Base-by-base conservation (phyloP, 2,888 invertebrate species). In the Clostera curtula region DNA sequence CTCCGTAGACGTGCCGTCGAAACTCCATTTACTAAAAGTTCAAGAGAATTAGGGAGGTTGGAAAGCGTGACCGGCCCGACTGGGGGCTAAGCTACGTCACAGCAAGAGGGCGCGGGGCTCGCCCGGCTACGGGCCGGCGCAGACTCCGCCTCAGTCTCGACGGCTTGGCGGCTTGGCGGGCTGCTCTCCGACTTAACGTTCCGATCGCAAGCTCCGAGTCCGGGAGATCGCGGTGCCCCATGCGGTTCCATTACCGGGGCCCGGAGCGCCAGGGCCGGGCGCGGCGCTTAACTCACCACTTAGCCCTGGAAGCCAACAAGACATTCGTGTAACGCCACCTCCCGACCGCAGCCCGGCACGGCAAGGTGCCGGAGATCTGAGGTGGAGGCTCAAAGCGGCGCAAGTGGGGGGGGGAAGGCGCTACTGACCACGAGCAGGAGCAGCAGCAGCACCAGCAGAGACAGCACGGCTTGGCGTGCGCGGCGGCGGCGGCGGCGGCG, bases 401-500 rank as follows among this genome's bases (percentile, higher is more conserved):
- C 12, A 13, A 4, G 19, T 8, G 10, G 6, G 1, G 13, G 24
- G 24, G 24, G 10, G 20, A 24, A 16, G 10, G 15, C 11, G 16
- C 16, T 19, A 64, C 68, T 64, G 48, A 87, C 87, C 87, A 88
- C 59, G 86, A 87, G 70, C 87, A 87, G 54, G 85, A 85, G 64
- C 87, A 87, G 66, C 86, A 87, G 73, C 87, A 87, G 77, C 87
- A 87, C 72, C 86, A 86, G 58, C 87, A 85, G 52, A 86, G 86
- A 69, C 87, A 79, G 86, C 86, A 80, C 74, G 85, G 77, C 85
- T 85, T 71, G 49, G 55, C 60, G 57, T 49, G 54, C 54, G 50
- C 50, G 77, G 79, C 64, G 80, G 83, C 60, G 57, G 50, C 55
- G 55, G 50, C 50, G 77, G 79, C 64, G 80, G 83, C 56, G 80